Base-by-base conservation (phyloP, 2,797 vertebrate genomes). In the Gadopsis marmoratus region DNA sequence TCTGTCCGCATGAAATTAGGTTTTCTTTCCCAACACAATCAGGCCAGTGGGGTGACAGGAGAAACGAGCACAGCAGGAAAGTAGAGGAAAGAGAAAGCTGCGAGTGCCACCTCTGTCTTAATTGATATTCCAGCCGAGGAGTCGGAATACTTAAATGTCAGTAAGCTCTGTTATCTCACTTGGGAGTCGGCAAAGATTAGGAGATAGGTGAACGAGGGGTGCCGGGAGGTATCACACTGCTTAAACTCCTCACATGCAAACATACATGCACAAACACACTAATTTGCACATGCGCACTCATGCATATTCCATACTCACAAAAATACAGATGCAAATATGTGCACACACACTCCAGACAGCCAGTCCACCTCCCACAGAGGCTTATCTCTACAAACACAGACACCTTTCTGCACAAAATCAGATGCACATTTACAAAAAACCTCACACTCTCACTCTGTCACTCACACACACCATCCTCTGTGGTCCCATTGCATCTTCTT, bases 41-140 rank as follows among this genome's bases (percentile, higher is more conserved):
- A 64, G 26, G 39, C 53, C 4, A 1, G 61, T 59, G 60, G 62
- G 71, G 47, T 79, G 75, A 81, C 71, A 35, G 70, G 45, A 47
- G 66, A 81, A 85, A 70, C 1, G 14, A 74, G 65, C 76, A 13
- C 83, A 79, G 86, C 37, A 1, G 82, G 76, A 45, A 39, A 59
- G 23, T 48, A 37, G 43, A 47, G 64, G n/a, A 60, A 71, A 50
- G 14, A 50, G 35, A 50, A 64, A 56, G 53, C 78, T 69, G 71
- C 8, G 4, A 85, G 78, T 39, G 2, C 60, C 21, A 37, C 48
- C 60, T 58, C 6, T 21, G 41, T 67, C 76, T 84, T 91, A 90
- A 93, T 91, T 91, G 87, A 89, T 89, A 93, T 92, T 93, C 90
- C 65, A 75, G 70, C 81, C 21, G 62, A 89, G 78, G 65, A 81